A percentile compares a stretch with the other conserved stretches of the same genome.
phyloP scores from a whole-genome alignment of 2,113 vertebrate genomes.

The Anolis carolinensis region DNA sequence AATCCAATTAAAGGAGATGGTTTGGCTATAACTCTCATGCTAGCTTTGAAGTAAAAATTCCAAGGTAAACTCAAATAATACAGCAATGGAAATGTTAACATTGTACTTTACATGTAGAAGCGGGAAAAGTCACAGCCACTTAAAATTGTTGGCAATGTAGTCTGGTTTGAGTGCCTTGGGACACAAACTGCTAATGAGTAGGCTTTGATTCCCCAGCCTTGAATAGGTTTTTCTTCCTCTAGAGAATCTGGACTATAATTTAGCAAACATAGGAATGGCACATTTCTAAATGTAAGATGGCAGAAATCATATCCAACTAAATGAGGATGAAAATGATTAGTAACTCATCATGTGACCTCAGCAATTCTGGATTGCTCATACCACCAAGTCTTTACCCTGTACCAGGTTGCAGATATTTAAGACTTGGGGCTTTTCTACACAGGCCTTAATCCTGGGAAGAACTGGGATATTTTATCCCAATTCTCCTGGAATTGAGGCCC shows the following conservation, averaged over 20 bases:
- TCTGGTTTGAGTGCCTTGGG: not conserved
- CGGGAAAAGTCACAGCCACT: not conserved
- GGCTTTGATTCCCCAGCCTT: constrained; percentile 7
- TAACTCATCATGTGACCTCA: constrained; percentile 1
- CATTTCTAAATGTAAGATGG: constrained; percentile 18
- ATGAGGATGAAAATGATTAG: not conserved
- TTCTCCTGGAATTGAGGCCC: no score
- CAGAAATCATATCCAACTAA: constrained; percentile 5
- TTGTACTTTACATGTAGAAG: not conserved
- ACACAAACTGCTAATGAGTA: constrained; percentile 11
- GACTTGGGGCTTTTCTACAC: no score
- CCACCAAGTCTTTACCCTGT: not conserved
- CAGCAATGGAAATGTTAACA: not conserved
- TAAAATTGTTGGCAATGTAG: not conserved
- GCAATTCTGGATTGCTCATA: not conserved
- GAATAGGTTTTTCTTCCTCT: not conserved
- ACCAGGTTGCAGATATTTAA: not conserved
- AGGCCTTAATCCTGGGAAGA: no score
- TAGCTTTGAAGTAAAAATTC: not conserved
- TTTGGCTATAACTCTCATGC: not conserved
- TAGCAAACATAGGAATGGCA: constrained; percentile 3
- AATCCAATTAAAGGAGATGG: no score
- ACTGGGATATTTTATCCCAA: no score
- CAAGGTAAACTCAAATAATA: not conserved
- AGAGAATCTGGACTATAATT: constrained; percentile 4